Base-by-base conservation (phyloP, 2,797 vertebrate species). In the Australoheros facetus region DNA sequence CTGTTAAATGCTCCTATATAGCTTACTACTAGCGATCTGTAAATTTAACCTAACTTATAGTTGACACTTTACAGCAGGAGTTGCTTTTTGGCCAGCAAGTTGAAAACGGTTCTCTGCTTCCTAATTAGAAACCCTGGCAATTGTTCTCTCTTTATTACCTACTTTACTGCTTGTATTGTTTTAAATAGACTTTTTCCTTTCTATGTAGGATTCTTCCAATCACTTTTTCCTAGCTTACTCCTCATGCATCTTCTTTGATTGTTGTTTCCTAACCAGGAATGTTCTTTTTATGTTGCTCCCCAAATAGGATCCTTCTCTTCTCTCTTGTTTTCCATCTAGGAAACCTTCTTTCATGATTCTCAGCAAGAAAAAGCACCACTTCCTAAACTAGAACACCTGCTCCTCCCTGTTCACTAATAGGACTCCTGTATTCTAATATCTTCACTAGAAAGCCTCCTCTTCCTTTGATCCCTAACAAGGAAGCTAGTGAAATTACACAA, bases 401-500 rank as follows among this genome's bases (percentile, higher is more conserved):
- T n/a, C 37, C 26, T 45, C 60, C 74, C 66, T 16, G 13, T 66
- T 55, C 42, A 54, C 26, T 16, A 30, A 42, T 34, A 76, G 60
- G 55, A 51, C 62, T 48, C 21, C 39, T 45, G 39, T 73, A 30
- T 48, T 75, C 74, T 66, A 21, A 34, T 66, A 45, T 76, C 60
- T 64, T 56, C 53, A 66, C 34, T 37, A 76, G 34, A 54, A 66
- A 66, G 59, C 37, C 19, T 66, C 1, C 3, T 62, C 34, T 28
- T 66, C 34, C 54, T 64, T 56, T 66, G 28, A 64, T 42, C 37
- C 74, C 26, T 76, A 76, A 66, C 51, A 76, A 66, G 34, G 32
- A 76, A 64, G 23, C 51, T 64, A 3, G 1, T 34, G 28, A 59
- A 59, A 59, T 32, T 9, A 42, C 11, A 42, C 53, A 55, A 30